Percentiles rank a stretch among this genome's conserved stretches.
Evolutionary conservation across 2,113 vertebrate species (phyloP).

Genomic region (Notarius lentiginosus): DNA sequence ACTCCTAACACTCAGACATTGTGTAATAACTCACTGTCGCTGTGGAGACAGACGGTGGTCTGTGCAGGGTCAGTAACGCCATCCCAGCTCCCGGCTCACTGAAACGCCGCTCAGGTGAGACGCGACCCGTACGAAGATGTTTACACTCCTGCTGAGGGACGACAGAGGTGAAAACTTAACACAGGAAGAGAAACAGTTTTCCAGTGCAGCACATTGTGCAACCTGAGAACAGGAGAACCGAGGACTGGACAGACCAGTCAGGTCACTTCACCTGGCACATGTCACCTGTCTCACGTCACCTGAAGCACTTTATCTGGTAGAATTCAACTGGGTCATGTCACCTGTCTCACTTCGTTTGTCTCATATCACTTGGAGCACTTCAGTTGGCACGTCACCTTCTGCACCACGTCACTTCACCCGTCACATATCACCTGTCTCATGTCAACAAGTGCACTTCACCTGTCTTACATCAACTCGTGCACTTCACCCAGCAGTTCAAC

Average conservation of each 20-base stretch:
- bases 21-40: constrained; percentile 39
- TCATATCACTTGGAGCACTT: background rate
- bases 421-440: background rate
- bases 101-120: background rate
- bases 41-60: constrained; percentile 47
- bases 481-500: background rate
- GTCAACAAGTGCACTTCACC: background rate
- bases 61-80: constrained; percentile 55
- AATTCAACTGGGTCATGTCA: background rate
- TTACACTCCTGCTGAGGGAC: background rate
- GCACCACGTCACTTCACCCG: background rate
- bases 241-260: constrained; percentile 18
- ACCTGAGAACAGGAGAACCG: background rate
- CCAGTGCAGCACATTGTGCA: background rate
- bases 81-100: constrained; percentile 40
- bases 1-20: too few species aligned
- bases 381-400: background rate
- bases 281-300: background rate
- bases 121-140: background rate
- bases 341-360: background rate
- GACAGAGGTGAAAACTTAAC: background rate
- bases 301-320: background rate
- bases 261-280: background rate
- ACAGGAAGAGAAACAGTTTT: background rate
- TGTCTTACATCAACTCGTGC: background rate